These are phyloP conservation scores for Vulpes ferrilata DNA, from an alignment of 2,113 vertebrate genomes.

Conservation along the genomic window DNA sequence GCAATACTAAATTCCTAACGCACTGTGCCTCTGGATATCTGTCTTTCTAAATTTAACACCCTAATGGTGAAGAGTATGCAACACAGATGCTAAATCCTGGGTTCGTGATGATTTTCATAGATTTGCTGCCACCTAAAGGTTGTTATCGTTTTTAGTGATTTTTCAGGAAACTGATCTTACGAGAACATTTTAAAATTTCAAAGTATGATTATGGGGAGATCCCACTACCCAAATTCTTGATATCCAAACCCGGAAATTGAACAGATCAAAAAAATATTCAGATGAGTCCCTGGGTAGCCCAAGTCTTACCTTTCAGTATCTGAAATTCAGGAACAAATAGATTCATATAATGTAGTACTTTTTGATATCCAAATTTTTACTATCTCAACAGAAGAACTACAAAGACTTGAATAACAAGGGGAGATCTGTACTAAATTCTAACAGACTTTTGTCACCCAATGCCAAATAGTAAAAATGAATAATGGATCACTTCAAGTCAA, in stretches of 20 bases:
- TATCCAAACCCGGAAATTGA: constrained; percentile 7
- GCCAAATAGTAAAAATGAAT: constrained; percentile 58
- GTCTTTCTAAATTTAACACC: constrained; percentile 74
- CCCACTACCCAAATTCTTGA: constrained; percentile 29
- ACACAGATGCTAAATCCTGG: constrained; percentile 65
- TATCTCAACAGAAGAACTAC: constrained; percentile 34
- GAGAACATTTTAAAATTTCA: constrained; percentile 46
- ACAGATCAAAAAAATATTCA: constrained; percentile 38
- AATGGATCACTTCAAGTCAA: not conserved
- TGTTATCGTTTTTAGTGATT: constrained; percentile 58
- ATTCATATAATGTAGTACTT: constrained; percentile 9
- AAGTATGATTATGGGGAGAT: not conserved
- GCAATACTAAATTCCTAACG: constrained; percentile 62
- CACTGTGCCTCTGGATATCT: constrained; percentile 49
- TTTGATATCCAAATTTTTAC: constrained; percentile 30
- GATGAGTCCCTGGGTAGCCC: not conserved
- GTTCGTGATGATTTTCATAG: constrained; percentile 50
- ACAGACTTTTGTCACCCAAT: constrained; percentile 68
- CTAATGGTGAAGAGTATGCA: constrained; percentile 69
- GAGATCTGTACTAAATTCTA: constrained; percentile 64
- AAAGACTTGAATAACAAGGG: constrained; percentile 11
- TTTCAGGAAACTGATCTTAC: constrained; percentile 63
- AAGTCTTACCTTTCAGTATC: constrained; percentile 53
- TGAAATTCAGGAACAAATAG: constrained; percentile 39
- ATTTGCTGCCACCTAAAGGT: constrained; percentile 82